These are phyloP conservation scores for Pemphredon lugubris DNA, from an alignment of 2,888 invertebrate species.

Conservation along the genomic window DNA sequence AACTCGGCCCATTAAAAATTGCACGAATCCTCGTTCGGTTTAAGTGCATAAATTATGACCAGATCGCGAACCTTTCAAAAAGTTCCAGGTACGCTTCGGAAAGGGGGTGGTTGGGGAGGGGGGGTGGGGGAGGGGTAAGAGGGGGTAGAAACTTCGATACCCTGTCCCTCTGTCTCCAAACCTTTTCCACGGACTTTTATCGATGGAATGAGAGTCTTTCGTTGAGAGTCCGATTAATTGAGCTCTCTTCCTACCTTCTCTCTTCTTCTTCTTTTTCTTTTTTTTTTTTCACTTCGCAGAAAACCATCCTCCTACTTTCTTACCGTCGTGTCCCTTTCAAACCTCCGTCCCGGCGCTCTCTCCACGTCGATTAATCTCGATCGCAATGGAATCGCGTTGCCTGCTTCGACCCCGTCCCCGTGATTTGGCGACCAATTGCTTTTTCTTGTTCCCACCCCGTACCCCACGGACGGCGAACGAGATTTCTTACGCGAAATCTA, in stretches of 20 bases:
- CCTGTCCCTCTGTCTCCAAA: constrained; percentile 39
- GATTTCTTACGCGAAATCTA: constrained; percentile 19
- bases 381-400: constrained; percentile 56
- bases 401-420: constrained; percentile 25
- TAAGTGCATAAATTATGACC: constrained; percentile 78
- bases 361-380: constrained; percentile 63
- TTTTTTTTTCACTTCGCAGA: constrained; percentile 59
- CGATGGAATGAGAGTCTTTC: constrained; percentile 67
- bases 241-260: constrained; percentile 58
- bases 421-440: constrained; percentile 37
- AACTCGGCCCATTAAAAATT: constrained; percentile 48
- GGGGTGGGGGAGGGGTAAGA: not conserved
- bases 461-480: not conserved
- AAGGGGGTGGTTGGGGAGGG: constrained; percentile 13
- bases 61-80: constrained; percentile 67
- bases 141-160: constrained; percentile 61
- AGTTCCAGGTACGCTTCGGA: constrained; percentile 53
- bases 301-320: constrained; percentile 49
- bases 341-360: constrained; percentile 15
- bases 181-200: constrained; percentile 71
- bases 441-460: constrained; percentile 33
- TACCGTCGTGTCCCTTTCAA: constrained; percentile 50
- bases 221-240: constrained; percentile 67
- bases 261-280: no score
- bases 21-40: constrained; percentile 48